These are phyloP conservation scores for Sebastolobus alascanus DNA, from an alignment of 2,797 vertebrate genomes.

Conservation along the genomic window DNA sequence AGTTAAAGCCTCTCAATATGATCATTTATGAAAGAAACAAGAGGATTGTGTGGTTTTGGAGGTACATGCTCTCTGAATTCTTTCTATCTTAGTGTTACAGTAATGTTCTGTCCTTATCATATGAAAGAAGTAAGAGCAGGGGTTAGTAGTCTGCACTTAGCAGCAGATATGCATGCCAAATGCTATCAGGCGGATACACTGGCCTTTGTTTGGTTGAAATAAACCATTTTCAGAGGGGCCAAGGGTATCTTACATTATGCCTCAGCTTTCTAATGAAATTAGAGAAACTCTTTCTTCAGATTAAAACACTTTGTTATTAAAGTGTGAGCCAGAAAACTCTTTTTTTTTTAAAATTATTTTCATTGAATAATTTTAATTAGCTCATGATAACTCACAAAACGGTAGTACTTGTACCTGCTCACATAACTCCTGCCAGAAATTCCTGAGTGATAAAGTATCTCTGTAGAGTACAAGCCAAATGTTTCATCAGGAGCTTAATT, in stretches of 20 bases:
- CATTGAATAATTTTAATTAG: slow-evolving; percentile 57
- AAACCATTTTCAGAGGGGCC: slow-evolving; percentile 25
- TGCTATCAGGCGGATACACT: slow-evolving; percentile 6
- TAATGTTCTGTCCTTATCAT: slow-evolving; percentile 9
- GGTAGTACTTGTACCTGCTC: slow-evolving; percentile 57
- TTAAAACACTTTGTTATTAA: slow-evolving; percentile 46
- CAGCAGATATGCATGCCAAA: slow-evolving; percentile 6
- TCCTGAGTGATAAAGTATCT: slow-evolving; percentile 59
- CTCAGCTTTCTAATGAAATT: slow-evolving; percentile 49
- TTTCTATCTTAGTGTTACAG: background rate
- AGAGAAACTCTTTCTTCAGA: slow-evolving; percentile 36
- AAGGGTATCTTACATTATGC: slow-evolving; percentile 3
- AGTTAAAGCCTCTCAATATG: background rate
- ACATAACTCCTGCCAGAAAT: slow-evolving; percentile 58
- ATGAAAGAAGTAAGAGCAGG: background rate
- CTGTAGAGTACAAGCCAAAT: slow-evolving; percentile 42
- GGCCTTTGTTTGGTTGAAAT: slow-evolving; percentile 36
- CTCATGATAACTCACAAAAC: slow-evolving; percentile 49
- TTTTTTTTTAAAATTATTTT: slow-evolving; percentile 31
- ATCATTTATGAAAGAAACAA: background rate
- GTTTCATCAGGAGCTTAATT: slow-evolving; percentile 66
- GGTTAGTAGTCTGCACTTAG: background rate
- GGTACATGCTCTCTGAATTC: background rate
- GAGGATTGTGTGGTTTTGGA: background rate
- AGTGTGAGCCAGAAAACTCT: slow-evolving; percentile 40